Evolutionary conservation across 2,797 vertebrate genomes (phyloP).

Genomic region (Hoplostethus mediterraneus): DNA sequence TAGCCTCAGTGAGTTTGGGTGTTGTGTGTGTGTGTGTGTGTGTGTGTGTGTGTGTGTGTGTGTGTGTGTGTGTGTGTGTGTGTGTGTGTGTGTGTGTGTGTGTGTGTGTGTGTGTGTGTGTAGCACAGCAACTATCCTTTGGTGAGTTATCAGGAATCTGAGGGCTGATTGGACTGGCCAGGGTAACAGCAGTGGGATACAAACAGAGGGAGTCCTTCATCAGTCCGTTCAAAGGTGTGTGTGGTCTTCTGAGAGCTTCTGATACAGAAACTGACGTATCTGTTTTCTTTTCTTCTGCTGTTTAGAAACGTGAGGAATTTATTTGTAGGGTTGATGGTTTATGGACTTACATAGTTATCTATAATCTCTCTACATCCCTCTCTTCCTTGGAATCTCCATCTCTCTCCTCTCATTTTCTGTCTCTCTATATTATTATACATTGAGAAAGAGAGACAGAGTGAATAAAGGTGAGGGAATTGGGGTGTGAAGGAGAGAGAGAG

Average conservation of each 20-base stretch:
- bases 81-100: too few species aligned
- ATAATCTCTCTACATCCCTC: not conserved
- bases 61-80: slow-evolving; percentile 1
- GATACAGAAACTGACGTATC: too few species aligned
- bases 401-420: too few species aligned
- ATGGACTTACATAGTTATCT: too few species aligned
- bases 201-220: not conserved
- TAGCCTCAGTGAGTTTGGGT: not conserved
- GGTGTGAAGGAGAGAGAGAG: not conserved
- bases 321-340: too few species aligned
- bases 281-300: too few species aligned
- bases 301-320: too few species aligned
- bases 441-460: not conserved
- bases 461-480: not conserved
- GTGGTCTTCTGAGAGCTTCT: not conserved
- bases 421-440: too few species aligned
- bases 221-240: slow-evolving; percentile 5
- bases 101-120: slow-evolving; percentile 1
- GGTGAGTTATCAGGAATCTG: slow-evolving; percentile 6
- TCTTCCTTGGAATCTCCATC: not conserved
- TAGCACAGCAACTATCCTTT: slow-evolving; percentile 13
- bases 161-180: slow-evolving; percentile 30
- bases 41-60: not conserved
- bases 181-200: slow-evolving; percentile 4
- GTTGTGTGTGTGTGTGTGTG: not conserved